phyloP scores from a whole-genome alignment of 2,113 vertebrate species.

The Tragelaphus imberbis region DNA sequence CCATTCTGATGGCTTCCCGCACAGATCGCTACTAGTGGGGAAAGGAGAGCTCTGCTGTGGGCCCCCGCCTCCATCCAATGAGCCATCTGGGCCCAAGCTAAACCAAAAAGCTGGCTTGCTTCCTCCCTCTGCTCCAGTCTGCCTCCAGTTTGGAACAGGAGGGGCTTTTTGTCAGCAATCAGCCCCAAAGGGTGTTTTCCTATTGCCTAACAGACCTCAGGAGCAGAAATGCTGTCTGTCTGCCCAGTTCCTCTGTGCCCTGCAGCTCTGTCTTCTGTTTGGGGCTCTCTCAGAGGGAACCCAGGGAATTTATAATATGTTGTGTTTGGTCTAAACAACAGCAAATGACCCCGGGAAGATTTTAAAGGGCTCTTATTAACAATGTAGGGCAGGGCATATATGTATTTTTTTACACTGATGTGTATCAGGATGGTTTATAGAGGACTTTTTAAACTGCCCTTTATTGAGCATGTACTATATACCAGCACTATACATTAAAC shows the following conservation, averaged over 20 bases:
- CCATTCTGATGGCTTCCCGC: conserved; percentile 55
- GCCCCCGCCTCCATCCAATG: background rate
- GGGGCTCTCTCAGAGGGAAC: background rate
- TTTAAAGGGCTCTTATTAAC: background rate
- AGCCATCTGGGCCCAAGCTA: conserved; percentile 37
- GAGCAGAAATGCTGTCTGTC: background rate
- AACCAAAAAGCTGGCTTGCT: conserved; percentile 7
- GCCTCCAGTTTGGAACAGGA: conserved; percentile 44
- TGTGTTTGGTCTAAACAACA: background rate
- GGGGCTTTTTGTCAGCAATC: conserved; percentile 42
- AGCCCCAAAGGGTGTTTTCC: conserved; percentile 46
- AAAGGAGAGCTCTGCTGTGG: background rate
- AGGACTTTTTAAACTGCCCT: background rate
- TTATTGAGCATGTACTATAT: background rate
- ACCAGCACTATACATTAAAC: background rate
- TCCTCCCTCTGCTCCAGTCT: conserved; percentile 5
- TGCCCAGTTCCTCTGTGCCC: background rate
- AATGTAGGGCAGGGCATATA: background rate
- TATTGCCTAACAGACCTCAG: conserved; percentile 57
- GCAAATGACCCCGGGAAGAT: background rate
- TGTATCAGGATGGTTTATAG: background rate
- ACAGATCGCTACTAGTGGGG: background rate
- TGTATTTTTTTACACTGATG: background rate
- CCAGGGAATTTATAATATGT: background rate
- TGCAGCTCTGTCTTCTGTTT: conserved; percentile 1